Percentiles rank a stretch among this genome's conserved stretches.
These are phyloP conservation scores for Ostrea edulis DNA, from an alignment of 1,140 invertebrate species.

Conservation along the genomic window DNA sequence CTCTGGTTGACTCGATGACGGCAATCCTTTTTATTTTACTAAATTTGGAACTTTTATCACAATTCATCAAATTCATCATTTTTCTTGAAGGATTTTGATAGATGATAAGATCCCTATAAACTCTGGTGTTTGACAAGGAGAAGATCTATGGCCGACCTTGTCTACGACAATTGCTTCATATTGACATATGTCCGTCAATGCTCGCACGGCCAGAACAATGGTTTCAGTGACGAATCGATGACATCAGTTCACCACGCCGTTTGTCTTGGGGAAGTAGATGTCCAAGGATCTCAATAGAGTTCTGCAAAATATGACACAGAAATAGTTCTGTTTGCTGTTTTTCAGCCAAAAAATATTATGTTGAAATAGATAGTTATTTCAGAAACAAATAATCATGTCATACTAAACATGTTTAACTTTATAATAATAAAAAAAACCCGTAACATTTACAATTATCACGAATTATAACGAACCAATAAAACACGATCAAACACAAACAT, in stretches of 20 bases:
- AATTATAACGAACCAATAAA: too few species aligned
- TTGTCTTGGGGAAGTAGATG: not conserved
- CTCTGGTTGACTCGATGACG: not conserved
- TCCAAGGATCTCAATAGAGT: not conserved
- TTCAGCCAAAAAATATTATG: too few species aligned
- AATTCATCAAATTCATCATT: slow-evolving; percentile 19
- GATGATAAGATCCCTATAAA: slow-evolving; percentile 12
- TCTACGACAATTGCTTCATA: slow-evolving; percentile 10
- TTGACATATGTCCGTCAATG: slow-evolving; percentile 36
- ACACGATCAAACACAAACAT: too few species aligned
- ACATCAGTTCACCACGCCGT: not conserved
- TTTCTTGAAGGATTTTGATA: slow-evolving; percentile 30
- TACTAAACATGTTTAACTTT: too few species aligned
- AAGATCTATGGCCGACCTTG: slow-evolving; percentile 25
- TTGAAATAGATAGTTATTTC: not conserved
- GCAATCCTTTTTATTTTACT: not conserved
- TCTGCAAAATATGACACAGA: not conserved
- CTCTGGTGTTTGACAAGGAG: slow-evolving; percentile 30
- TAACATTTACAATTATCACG: too few species aligned
- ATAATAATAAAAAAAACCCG: too few species aligned
- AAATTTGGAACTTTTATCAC: slow-evolving; percentile 36
- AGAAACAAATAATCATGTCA: not conserved
- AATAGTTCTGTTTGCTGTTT: not conserved
- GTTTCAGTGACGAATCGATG: slow-evolving; percentile 8
- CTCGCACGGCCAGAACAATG: slow-evolving; percentile 30